Base-by-base conservation (phyloP, 1,140 invertebrate genomes). In the Andrena cerasifolii region DNA sequence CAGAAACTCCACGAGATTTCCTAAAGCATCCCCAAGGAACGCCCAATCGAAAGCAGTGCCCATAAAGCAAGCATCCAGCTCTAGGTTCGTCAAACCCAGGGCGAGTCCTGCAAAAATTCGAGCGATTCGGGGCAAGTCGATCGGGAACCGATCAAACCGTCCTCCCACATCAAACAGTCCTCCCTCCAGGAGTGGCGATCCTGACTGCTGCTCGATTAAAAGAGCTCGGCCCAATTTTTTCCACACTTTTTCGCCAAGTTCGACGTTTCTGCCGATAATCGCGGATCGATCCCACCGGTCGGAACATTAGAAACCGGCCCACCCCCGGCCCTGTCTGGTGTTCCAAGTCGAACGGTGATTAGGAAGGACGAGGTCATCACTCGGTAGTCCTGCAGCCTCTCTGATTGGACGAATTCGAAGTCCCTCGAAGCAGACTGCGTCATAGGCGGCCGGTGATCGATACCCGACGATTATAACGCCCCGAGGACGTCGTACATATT, bases 401-500 rank as follows among this genome's bases (percentile, higher is more conserved):
- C 66, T 62, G 74, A 80, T 83, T 79, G 65, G 79, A 78, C 70
- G 65, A 84, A 80, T 71, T 65, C 54, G 58, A 83, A 77, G 65
- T 83, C 40, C 72, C 45, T 79, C 78, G 71, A 54, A 80, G 67
- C 68, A 28, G 21, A 72, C n/a, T 77, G 61, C 68, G 78, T 83
- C 83, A 84, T 72, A 71, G 62, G 49, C 47, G n/a, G 53, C 21
- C 33, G 5, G 58, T 74, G 79, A 84, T 84, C 82, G 80, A 84
- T 84, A 84, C 49, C 51, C 68, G 47, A 71, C 77, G 77, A 84
- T 82, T 84, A 80, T 77, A 77, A 84, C 83, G 83, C 80, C 80
- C 72, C 43, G 71, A 80, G 80, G 83, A 84, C n/a, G 71, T 84
- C 71, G 75, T 79, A 79, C 80, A 79, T 84, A 84, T 84, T 82